These are phyloP conservation scores for Alligator mississippiensis DNA, from an alignment of 2,113 vertebrate genomes.

Conservation along the genomic window DNA sequence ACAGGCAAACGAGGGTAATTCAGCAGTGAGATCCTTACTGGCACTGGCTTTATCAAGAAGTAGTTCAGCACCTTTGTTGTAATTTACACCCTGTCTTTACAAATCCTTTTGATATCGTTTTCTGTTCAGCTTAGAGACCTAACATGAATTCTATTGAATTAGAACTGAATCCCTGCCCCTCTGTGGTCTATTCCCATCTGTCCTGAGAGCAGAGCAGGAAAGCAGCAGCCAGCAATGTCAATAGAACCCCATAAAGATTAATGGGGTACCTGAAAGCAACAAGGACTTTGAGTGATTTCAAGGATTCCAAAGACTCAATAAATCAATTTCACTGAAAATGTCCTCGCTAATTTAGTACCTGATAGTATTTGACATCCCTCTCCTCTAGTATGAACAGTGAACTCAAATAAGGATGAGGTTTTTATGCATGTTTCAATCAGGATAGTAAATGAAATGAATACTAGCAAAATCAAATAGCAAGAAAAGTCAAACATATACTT, in stretches of 20 bases:
- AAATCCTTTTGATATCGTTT: conserved; percentile 53
- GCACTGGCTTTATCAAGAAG: background rate
- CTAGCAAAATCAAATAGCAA: conserved; percentile 24
- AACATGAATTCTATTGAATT: conserved; percentile 53
- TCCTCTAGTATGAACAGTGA: conserved; percentile 33
- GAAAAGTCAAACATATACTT: conserved; percentile 44
- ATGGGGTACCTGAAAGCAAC: conserved; percentile 76
- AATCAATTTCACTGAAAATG: conserved; percentile 85
- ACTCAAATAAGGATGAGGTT: conserved; percentile 16
- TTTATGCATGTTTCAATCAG: background rate
- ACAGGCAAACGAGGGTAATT: conserved; percentile 24
- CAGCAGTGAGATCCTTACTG: background rate
- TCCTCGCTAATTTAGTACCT: conserved; percentile 79
- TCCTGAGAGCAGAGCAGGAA: conserved; percentile 43
- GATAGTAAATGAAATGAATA: conserved; percentile 51
- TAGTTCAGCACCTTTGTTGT: background rate
- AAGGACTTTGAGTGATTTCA: conserved; percentile 79
- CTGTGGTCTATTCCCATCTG: conserved; percentile 44
- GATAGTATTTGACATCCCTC: conserved; percentile 70
- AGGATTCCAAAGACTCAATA: conserved; percentile 77
- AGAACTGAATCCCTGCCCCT: conserved; percentile 28
- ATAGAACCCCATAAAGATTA: conserved; percentile 80
- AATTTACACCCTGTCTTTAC: conserved; percentile 58
- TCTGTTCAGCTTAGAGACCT: conserved; percentile 57
- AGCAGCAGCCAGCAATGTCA: conserved; percentile 59